These are phyloP conservation scores for Buteo buteo DNA, from an alignment of 2,113 vertebrate genomes.

Conservation along the genomic window DNA sequence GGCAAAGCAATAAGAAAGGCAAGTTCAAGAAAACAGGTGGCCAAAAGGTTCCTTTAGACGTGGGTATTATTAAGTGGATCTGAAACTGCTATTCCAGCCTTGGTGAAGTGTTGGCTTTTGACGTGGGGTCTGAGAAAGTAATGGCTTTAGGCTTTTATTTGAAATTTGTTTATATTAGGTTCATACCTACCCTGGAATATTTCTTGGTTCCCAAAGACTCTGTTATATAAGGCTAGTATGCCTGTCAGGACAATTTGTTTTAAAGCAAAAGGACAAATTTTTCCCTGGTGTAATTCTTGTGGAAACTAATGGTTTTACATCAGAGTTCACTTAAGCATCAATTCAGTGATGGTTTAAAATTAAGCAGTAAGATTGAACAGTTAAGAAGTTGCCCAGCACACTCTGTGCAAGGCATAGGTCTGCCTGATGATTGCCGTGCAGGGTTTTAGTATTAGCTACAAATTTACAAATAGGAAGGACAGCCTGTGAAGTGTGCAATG, in stretches of 20 bases:
- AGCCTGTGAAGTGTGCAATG: background rate
- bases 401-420: background rate
- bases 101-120: background rate
- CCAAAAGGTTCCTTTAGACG: background rate
- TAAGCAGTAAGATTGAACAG: background rate
- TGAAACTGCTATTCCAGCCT: conserved; percentile 9
- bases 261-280: background rate
- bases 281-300: background rate
- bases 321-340: background rate
- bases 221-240: background rate
- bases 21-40: background rate
- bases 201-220: background rate
- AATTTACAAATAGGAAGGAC: background rate
- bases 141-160: background rate
- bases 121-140: background rate
- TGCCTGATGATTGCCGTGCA: background rate
- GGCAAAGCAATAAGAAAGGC: background rate
- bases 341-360: background rate
- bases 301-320: background rate
- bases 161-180: background rate
- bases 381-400: background rate
- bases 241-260: background rate
- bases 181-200: background rate
- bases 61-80: background rate
- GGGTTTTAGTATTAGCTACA: background rate